Base-by-base conservation (phyloP, 2,113 vertebrate genomes). In the Scatophagus argus region DNA sequence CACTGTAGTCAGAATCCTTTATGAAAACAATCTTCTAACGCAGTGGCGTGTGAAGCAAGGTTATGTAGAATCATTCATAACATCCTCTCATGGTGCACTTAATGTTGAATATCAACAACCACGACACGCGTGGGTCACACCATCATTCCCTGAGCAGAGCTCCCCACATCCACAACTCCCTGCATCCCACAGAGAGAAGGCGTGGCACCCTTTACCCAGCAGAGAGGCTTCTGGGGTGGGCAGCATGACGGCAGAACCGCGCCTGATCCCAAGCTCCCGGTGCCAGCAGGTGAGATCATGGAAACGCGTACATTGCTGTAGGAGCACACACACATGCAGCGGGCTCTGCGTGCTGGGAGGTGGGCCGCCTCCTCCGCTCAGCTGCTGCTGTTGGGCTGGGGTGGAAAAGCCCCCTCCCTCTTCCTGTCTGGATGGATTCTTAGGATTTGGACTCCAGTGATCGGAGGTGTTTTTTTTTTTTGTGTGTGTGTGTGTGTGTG, bases 231-330 rank as follows among this genome's bases (percentile, higher is more conserved):
- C 72, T 74, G 77, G 67, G 66, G 41, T 67, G 82, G 80, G 77
- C 65, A 80, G 79, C 54, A 71, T 88, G 84, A 90, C 61, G 31
- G 79, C 81, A 82, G 49, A 73, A 58, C 77, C 72, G 64, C 82
- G 56, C 78, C 29, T 71, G 41, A 41, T 75, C 77, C 77, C 46
- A 29, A 77, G 71, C 56, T 77, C 58, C 77, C 21, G 59, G 23
- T 84, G 89, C 91, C 90, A 93, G 87, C 87, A 93, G 88, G 91
- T 94, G 93, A 94, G 92, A 92, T 94, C 91, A 93, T 92, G 87
- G 88, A 92, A 93, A 90, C 82, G 83, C 32, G 64, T 83, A 87
- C 29, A 59, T 32, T 16, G 17, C 78, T 66, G 43, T 34, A 19
- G 86, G 64, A 66, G 69, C 36, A 9, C 7, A 87, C 64, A 87